Base-by-base conservation (phyloP, 2,797 vertebrate genomes). In the Coreius guichenoti region DNA sequence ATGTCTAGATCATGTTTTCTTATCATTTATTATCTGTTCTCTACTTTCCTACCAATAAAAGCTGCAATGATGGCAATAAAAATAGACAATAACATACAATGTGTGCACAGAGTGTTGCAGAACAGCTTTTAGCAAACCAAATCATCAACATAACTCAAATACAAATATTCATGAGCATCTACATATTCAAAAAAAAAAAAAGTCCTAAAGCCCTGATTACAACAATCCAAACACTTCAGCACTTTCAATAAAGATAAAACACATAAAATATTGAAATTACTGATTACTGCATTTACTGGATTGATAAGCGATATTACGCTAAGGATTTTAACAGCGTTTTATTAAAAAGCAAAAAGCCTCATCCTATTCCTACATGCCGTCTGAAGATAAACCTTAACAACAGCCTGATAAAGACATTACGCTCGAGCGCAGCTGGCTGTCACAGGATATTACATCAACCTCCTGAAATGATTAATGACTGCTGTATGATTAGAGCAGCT, bases 401-500 rank as follows among this genome's bases (percentile, higher is more conserved):
- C 81, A 63, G 6, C 61, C 11, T 5, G 61, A 75, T 83, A 43
- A 26, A 84, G 65, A 78, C 63, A 56, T 58, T 78, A 81, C 8
- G 21, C 31, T 81, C 21, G 3, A 45, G 65, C 31, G 39, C 47
- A 84, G 65, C 36, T 51, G n/a, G 31, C 73, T 68, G 73, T 84
- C 82, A 84, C 31, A 23, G 81, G 69, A 68, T 68, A 84, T 54
- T 68, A 56, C 74, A 77, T 84, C 74, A 78, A 78, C 33, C 74
- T 68, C n/a, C 47, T 67, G 33, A 84, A 78, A 78, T 84, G 74
- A 84, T 84, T 78, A 58, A 84, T 68, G 73, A 78, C 33, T 56
- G 31, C 82, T 69, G 63, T 76, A 69, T 78, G 82, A 77, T 54
- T 84, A 77, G 47, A 68, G 69, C 56, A 75, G 80, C 67, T 81